Conservation (phyloP, 2,113 vertebrate genomes). For the Enhydra lutris region DNA sequence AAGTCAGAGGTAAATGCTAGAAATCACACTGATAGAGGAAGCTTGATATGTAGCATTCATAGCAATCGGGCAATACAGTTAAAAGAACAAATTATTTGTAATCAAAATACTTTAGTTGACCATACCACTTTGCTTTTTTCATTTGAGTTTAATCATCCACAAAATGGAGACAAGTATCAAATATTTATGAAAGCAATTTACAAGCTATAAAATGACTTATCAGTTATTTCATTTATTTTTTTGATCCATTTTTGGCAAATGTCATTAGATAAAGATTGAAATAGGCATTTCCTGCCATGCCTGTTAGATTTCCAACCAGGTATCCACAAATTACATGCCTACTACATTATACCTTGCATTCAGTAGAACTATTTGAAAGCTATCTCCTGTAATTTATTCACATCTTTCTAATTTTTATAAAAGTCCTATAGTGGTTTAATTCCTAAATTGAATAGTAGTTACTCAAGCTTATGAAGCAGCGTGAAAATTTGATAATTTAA, state of each 20-base stretch:
- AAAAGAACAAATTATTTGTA: background rate
- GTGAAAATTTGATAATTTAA: background rate
- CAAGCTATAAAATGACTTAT: background rate
- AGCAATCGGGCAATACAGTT: background rate
- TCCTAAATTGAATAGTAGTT: background rate
- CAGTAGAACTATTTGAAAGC: background rate
- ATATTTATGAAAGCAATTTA: background rate
- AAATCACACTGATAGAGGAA: background rate
- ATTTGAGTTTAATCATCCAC: background rate
- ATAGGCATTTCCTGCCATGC: background rate
- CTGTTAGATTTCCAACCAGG: background rate
- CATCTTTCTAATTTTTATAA: background rate
- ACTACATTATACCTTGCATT: background rate
- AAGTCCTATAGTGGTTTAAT: background rate
- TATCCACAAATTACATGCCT: background rate
- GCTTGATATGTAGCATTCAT: background rate
- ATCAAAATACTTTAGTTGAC: background rate
- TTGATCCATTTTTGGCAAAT: background rate
- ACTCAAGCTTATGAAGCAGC: background rate
- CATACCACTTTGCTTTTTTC: background rate
- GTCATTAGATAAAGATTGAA: background rate
- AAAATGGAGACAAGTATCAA: background rate
- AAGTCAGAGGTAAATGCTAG: background rate
- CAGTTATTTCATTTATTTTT: background rate
- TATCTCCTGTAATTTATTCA: background rate